Percentiles rank a stretch among this genome's conserved stretches.
Conservation (phyloP, 2,113 vertebrate species). For the Brevimyrus niger region DNA sequence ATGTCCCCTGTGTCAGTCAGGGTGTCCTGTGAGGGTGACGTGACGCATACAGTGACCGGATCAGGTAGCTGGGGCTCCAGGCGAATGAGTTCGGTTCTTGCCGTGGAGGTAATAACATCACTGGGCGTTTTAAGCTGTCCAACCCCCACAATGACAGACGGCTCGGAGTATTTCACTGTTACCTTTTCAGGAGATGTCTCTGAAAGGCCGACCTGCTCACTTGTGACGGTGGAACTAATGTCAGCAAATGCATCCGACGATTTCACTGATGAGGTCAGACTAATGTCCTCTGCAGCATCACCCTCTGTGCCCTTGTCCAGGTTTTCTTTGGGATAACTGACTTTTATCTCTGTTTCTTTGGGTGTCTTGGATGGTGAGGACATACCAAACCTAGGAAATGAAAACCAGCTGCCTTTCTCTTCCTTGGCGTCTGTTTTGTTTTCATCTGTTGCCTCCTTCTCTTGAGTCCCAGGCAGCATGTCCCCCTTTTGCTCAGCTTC, state of each 20-base stretch:
- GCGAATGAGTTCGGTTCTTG: constrained; percentile 51
- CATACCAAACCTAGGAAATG: constrained; percentile 52
- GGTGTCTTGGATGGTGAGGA: constrained; percentile 50
- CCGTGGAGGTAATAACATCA: constrained; percentile 54
- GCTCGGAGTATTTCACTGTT: constrained; percentile 57
- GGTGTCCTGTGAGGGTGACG: constrained; percentile 56
- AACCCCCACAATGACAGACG: constrained; percentile 23
- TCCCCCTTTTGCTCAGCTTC: constrained; percentile 33
- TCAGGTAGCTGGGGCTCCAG: constrained; percentile 56
- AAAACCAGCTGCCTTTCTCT: constrained; percentile 55
- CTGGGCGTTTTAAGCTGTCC: constrained; percentile 37
- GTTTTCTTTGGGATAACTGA: constrained; percentile 10
- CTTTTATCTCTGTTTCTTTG: constrained; percentile 32
- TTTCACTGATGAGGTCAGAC: constrained; percentile 51
- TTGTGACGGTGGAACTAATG: constrained; percentile 57
- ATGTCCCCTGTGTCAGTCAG: constrained; percentile 50
- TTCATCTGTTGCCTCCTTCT: constrained; percentile 27
- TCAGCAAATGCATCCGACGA: constrained; percentile 66
- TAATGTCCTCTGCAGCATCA: constrained; percentile 43
- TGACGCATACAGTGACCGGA: constrained; percentile 47
- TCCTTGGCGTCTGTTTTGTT: constrained; percentile 40
- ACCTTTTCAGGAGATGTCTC: constrained; percentile 56
- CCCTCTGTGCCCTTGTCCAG: constrained; percentile 35
- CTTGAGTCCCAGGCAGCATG: constrained; percentile 24
- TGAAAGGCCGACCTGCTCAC: constrained; percentile 44